Base-by-base conservation (phyloP, 1,140 invertebrate genomes). In the Pemphigus obesinymphae region DNA sequence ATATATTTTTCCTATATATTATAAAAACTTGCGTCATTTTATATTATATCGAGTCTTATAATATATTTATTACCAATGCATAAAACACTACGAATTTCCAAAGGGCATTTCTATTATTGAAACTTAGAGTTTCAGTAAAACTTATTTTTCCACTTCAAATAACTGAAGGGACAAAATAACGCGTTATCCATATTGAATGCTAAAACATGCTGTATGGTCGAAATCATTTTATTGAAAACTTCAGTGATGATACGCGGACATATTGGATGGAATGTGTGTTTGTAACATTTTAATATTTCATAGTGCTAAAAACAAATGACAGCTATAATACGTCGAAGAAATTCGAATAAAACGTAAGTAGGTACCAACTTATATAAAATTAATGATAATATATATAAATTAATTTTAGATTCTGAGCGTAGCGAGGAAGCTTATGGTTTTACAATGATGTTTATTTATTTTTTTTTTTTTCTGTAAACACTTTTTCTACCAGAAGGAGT, bases 111-210 rank as follows among this genome's bases (percentile, higher is more conserved):
- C 11, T 43, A 43, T 70, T 40, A 43, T 70, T 43, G 66, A 70
- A 37, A 40, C 37, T 70, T 43, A 40, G 34, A 66, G 66, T 43
- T 70, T 70, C 37, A 26, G 37, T 43, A 43, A 43, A 70, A 68
- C 63, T 68, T 68, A 40, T 68, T 68, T 68, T 68, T 70, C 66
- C n/a, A 70, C 66, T 70, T 23, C n/a, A 70, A 37, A 70, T 40
- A 43, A 40, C 66, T 26, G 66, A 11, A 7, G 23, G n/a, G n/a
- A 15, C 20, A 26, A 70, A 23, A 55, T 43, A 70, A 13, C n/a
- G n/a, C 4, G 37, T 34, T 40, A 70, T 68, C 63, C 34, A 68
- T 68, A 68, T 43, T 70, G 66, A 70, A 70, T 43, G 34, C 20
- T 66, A 68, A 68, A 68, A 40, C 34, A 68, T 40, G 34, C 34